Conservation (phyloP, 2,797 vertebrate species). For the Alosa sapidissima region DNA sequence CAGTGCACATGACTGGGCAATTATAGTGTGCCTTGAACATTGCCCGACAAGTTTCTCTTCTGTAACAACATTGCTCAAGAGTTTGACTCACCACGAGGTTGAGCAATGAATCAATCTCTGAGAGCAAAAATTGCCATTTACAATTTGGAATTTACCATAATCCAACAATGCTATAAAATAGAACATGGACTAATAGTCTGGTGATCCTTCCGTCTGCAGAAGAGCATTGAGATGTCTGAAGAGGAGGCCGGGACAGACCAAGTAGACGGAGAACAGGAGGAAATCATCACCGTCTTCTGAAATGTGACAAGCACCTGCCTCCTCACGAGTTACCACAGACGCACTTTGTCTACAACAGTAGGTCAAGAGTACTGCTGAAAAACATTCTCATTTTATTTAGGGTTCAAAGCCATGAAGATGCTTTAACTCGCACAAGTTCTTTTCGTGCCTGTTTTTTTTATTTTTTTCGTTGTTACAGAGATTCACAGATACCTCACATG, state of each 20-base stretch:
- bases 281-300: slow-evolving; percentile 51
- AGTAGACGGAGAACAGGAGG: neutral
- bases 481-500: neutral
- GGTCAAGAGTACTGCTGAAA: neutral
- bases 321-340: neutral
- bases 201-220: slow-evolving; percentile 39
- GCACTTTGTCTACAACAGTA: slow-evolving; percentile 8
- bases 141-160: too few relatives aligned
- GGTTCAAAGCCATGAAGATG: neutral
- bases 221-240: neutral
- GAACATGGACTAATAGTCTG: neutral
- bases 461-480: slow-evolving; percentile 8
- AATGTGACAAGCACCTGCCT: neutral
- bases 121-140: neutral
- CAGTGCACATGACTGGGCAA: neutral
- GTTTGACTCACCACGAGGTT: neutral
- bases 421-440: neutral
- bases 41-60: neutral
- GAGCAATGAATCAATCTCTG: neutral
- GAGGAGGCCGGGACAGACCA: neutral
- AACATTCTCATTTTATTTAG: neutral
- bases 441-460: neutral
- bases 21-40: neutral
- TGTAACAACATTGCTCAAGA: neutral
- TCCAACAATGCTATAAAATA: too few relatives aligned